Base-by-base conservation (phyloP, 2,797 vertebrate species). In the Chelidonichthys spinosus region DNA sequence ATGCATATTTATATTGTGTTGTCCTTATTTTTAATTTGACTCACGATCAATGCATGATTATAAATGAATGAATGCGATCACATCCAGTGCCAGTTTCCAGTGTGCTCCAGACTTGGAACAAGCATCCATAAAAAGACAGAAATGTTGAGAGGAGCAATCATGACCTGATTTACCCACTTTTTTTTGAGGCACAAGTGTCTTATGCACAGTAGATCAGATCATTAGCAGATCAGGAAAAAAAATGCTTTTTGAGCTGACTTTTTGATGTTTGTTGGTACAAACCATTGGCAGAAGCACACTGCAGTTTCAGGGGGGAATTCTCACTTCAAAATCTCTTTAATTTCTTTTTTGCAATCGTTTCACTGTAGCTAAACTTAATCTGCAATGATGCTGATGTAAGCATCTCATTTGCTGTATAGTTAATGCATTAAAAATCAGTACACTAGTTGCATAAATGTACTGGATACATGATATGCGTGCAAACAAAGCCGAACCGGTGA, bases 361-460 rank as follows among this genome's bases (percentile, higher is more conserved):
- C 11, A 17, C 71, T 52, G 58, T 47, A 37, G 76, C 44, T 81
- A 13, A 44, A 32, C 52, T 68, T 80, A 58, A 73, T 78, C 52
- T 63, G 59, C 68, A 53, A 4, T 58, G 58, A 50, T 76, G 74
- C 78, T 53, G 78, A 72, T 77, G 61, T 75, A 68, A 79, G 76
- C 71, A 37, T 76, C 60, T 7, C 69, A 74, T 58, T 64, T 25
- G 25, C 68, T 81, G 47, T 50, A 39, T 58, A 11, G 33, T 64
- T 72, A 67, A 69, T 58, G 63, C 63, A 69, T 18, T 63, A 46
- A 36, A 63, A 69, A 78, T 69, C 36, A 60, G 60, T 66, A 68
- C 7, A 14, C 35, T 17, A 36, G 63, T 17, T 2, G 47, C 65
- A 60, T 39, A 44, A 79, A 49, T 6, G 33, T 11, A 47, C 37